Base-by-base conservation (phyloP, 2,113 vertebrate species). In the Colossoma macropomum region DNA sequence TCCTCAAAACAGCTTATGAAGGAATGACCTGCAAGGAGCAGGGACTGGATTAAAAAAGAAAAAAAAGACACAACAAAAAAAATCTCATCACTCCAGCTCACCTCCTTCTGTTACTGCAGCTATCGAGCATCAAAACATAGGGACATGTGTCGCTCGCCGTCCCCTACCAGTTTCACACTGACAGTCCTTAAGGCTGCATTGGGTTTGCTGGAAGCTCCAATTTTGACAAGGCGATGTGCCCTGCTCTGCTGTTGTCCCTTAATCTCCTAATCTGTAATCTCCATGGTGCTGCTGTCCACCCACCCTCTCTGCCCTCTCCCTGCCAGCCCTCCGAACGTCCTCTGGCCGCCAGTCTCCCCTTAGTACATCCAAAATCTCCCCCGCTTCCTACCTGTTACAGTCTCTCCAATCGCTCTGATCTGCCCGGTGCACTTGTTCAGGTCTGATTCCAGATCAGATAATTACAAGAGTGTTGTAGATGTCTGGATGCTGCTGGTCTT, bases 11-110 rank as follows among this genome's bases (percentile, higher is more conserved):
- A 32, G 66, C 68, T 89, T 59, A 81, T 50, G 62, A 59, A 48
- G 48, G 38, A 65, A 81, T 54, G 38, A 38, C 52, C 34, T 60
- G n/a, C 21, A 59, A 32, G 16, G 25, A 68, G 75, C 17, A 2
- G 13, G 34, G 52, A 41, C 27, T 41, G 56, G 21, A 45, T 83
- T 56, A 28, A 60, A 82, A 65, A 80, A 85, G 87, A 79, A 79
- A 56, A 80, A 84, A 81, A 87, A 87, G 77, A n/a, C n/a, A 86
- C 81, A 82, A 84, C 82, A 87, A 87, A 77, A 87, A 81, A 84
- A 90, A 91, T 45, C 89, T 91, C 87, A 91, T 92, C 84, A 85
- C 60, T 89, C 85, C 88, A 91, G 88, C 87, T 90, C 87, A 85
- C 86, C 86, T 59, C 78, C 86, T 85, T 87, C 60, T n/a, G 87